These are phyloP conservation scores for Passer domesticus DNA, from an alignment of 2,113 vertebrate species.

Conservation along the genomic window DNA sequence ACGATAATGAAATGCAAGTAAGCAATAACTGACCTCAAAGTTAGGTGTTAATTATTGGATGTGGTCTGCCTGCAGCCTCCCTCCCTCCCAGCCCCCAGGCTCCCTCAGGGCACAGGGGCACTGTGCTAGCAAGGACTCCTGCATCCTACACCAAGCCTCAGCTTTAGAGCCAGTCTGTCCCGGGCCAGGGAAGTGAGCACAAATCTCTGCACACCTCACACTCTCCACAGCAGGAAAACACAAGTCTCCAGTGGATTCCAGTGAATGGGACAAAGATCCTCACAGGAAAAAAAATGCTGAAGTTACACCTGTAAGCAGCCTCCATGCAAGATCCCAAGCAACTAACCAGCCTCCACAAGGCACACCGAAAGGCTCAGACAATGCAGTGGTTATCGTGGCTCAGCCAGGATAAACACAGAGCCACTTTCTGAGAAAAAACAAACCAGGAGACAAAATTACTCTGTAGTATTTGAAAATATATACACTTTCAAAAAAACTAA, in stretches of 20 bases:
- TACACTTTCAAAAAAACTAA: background rate
- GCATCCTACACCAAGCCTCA: background rate
- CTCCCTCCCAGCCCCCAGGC: background rate
- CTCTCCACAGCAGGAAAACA: background rate
- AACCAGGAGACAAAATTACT: background rate
- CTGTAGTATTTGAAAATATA: background rate
- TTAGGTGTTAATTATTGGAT: conserved; percentile 60
- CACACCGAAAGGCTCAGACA: background rate
- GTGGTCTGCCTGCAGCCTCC: conserved; percentile 7
- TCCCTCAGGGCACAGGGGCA: background rate
- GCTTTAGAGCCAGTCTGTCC: rapidly evolving
- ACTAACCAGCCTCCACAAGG: background rate
- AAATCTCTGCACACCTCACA: background rate
- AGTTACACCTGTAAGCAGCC: background rate
- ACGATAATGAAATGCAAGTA: conserved; percentile 67
- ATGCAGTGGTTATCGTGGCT: background rate
- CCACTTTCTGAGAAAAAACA: background rate
- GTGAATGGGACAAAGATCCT: background rate
- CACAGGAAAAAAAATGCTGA: background rate
- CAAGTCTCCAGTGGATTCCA: background rate
- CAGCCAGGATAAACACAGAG: background rate
- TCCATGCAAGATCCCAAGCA: background rate
- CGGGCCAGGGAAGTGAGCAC: rapidly evolving
- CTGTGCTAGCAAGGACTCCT: background rate
- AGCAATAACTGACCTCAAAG: conserved; percentile 63